Evolutionary conservation across 1,140 invertebrate genomes (phyloP), one percentile per base, ranked within the genome.

Genomic region (Drosophila kikkawai): DNA sequence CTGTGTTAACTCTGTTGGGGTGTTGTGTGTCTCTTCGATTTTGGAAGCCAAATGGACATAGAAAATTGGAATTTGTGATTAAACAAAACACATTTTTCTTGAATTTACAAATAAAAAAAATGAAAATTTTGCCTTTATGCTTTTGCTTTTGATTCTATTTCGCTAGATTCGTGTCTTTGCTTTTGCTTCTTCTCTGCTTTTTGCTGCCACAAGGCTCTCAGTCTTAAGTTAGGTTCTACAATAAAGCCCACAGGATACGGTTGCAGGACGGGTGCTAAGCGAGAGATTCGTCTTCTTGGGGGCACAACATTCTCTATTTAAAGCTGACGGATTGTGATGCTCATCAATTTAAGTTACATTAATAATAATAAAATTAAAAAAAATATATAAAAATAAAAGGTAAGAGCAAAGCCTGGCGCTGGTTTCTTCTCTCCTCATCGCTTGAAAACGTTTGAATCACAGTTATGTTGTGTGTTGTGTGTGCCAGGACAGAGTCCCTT

Each of bases 381-480:
- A 53, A 19, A 61, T 19, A 32, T 32, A 58, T 48, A 70, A 42
- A 71, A 42, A 67, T 39, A 55, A 71, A 71, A 48, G 41, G 32
- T 26, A 51, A 51, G 45, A 69, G 63, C 65, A 69, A 66, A 51
- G 50, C 51, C 37, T 39, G 44, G 44, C 70, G 55, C 34, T 50
- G 45, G 53, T n/a, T 32, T 55, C 26, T 55, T 41, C 59, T 84
- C 34, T 56, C 13, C 36, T 39, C 53, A 39, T 39, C 53, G 53
- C 66, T 84, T 90, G 66, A 88, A 88, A 88, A 88, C 74, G 81
- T 80, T 85, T 59, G 74, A 80, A 88, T 88, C 84, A 88, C 84
- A 88, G 84, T 90, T 87, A 75, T 79, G 84, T 87, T 88, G 84
- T 87, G 84, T 84, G 71, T 22, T 22, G 22, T 87, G 82, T 82